Evolutionary conservation across 2,888 invertebrate species (phyloP).

Genomic region (Parapristionchus giblindavisi): DNA sequence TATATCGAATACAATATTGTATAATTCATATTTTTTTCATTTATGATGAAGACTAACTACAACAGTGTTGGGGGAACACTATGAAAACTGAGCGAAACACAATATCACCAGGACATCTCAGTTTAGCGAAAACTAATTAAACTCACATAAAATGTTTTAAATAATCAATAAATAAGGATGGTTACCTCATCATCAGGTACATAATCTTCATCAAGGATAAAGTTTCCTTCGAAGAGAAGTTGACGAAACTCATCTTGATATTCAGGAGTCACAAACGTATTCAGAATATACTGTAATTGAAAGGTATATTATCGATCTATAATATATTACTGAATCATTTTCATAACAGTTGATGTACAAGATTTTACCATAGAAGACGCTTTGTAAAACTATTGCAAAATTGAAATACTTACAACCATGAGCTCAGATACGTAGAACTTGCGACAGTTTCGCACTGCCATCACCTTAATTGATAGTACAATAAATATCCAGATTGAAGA

Average conservation of each 20-base stretch:
- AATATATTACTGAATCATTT: neutral
- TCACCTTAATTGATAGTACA: no score
- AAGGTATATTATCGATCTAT: neutral
- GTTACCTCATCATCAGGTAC: no score
- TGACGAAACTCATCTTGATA: neutral
- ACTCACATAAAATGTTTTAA: no score
- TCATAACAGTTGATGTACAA: no score
- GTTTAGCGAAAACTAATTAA: no score
- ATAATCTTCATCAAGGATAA: no score
- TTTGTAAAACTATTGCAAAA: no score
- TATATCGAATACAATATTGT: neutral
- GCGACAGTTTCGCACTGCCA: conserved; percentile 19
- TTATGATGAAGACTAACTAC: neutral
- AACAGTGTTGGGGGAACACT: neutral
- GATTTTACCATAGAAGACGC: no score
- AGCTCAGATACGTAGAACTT: conserved; percentile 33
- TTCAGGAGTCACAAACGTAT: neutral
- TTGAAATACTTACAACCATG: conserved; percentile 2
- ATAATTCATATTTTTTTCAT: neutral
- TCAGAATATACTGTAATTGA: neutral
- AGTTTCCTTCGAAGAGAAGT: neutral
- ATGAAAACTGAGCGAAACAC: no score
- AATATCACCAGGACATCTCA: no score
- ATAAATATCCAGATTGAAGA: no score
- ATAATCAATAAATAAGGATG: no score